Conservation (phyloP, 2,797 vertebrate species). For the Acrossocheilus fasciatus region DNA sequence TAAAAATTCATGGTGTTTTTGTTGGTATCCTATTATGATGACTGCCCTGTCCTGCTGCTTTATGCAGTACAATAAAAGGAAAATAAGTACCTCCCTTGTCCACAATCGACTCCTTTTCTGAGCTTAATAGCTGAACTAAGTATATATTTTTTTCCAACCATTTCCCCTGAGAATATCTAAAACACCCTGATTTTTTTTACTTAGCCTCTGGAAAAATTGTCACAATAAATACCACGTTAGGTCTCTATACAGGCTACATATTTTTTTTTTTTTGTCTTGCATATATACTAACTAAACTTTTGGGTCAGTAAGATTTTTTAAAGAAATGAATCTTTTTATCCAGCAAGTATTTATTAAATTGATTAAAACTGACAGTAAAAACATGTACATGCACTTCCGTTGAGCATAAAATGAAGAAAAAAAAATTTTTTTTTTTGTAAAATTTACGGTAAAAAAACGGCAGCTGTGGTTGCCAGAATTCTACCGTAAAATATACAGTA, state of each 20-base stretch:
- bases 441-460: no score
- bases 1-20: conserved; percentile 42
- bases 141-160: neutral
- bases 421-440: no score
- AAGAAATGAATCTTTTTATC: no score
- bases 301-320: no score
- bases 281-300: neutral
- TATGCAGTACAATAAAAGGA: conserved; percentile 22
- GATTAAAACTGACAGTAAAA: neutral
- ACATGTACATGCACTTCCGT: neutral
- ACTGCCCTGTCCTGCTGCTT: conserved; percentile 16
- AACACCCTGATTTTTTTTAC: neutral
- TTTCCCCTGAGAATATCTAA: neutral
- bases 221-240: neutral
- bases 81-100: neutral
- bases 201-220: neutral
- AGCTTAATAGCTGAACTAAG: neutral
- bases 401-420: no score
- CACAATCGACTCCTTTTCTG: neutral
- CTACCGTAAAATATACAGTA: no score
- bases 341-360: neutral
- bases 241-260: neutral
- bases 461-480: no score
- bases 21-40: conserved; percentile 5
- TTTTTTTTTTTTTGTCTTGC: neutral